phyloP scores from a whole-genome alignment of 2,113 vertebrate species.

The Kobus ellipsiprymnus region DNA sequence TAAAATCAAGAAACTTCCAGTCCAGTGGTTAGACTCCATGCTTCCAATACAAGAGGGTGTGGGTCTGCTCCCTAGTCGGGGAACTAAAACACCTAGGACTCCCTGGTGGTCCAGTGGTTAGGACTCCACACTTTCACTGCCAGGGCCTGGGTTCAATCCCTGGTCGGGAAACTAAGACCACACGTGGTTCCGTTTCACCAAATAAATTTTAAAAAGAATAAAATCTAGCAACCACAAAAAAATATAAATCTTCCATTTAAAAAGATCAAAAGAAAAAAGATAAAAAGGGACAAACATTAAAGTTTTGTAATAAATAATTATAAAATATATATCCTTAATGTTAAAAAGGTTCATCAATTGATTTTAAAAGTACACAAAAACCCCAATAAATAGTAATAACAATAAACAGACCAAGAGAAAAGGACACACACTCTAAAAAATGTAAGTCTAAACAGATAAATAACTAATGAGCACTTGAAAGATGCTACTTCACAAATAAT shows the following conservation, averaged over 20 bases:
- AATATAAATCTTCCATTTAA: background rate
- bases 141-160: background rate
- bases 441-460: background rate
- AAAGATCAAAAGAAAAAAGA: background rate
- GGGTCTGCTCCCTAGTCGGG: background rate
- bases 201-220: background rate
- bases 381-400: background rate
- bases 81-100: background rate
- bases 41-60: background rate
- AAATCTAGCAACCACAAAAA: conserved; percentile 10
- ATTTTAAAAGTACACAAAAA: background rate
- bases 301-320: background rate
- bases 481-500: background rate
- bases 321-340: background rate
- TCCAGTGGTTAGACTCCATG: background rate
- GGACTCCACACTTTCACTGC: background rate
- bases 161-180: background rate
- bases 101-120: background rate
- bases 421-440: background rate
- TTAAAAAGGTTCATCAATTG: background rate
- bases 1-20: background rate
- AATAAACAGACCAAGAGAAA: background rate
- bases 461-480: background rate
- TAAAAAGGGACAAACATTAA: background rate
- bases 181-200: background rate